Base-by-base conservation (phyloP, 2,113 vertebrate species). In the Coptodon rendalli region DNA sequence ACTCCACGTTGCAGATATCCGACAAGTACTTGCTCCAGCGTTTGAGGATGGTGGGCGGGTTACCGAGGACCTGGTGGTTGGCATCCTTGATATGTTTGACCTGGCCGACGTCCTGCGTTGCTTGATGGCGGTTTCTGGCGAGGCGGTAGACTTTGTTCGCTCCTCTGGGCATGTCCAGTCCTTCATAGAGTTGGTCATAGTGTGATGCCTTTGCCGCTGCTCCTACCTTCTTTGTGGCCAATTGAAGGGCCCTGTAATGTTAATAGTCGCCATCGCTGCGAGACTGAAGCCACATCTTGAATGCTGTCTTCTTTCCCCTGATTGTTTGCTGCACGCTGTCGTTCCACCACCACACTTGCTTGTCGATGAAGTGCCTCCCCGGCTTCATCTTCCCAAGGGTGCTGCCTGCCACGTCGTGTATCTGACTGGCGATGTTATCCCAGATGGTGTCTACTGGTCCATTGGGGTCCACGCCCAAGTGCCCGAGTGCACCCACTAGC, bases 261-360 rank as follows among this genome's bases (percentile, higher is more conserved):
- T 59, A 13, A 9, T 29, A 59, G 56, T 59, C 0, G 3, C 2
- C 56, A 59, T 59, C 3, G 7, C 24, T 59, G 56, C 13, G 0
- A 59, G 24, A 59, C 56, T 59, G 13, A 59, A 29, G 56, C 24
- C 24, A 16, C 13, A 59, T 59, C 24, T 29, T 59, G 56, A 59
- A 59, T 59, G 7, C 7, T 59, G 24, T 59, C 2, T 59, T 59
- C 4, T 59, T 5, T 8, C 24, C 24, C 24, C 13, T 9, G 56
- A 59, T 16, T 59, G 24, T 59, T 29, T 59, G 24, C 56, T 29
- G 22, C 14, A 57, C 22, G 0, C 22, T 27, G 56, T 29, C 0
- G 0, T 59, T 29, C 56, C 13, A 59, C 56, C 56, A 57, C 56
- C 56, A 29, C 7, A 57, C 13, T 57, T 57, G 24, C 56, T 16